phyloP scores from a whole-genome alignment of 2,797 vertebrate genomes.

The Acanthopagrus latus region DNA sequence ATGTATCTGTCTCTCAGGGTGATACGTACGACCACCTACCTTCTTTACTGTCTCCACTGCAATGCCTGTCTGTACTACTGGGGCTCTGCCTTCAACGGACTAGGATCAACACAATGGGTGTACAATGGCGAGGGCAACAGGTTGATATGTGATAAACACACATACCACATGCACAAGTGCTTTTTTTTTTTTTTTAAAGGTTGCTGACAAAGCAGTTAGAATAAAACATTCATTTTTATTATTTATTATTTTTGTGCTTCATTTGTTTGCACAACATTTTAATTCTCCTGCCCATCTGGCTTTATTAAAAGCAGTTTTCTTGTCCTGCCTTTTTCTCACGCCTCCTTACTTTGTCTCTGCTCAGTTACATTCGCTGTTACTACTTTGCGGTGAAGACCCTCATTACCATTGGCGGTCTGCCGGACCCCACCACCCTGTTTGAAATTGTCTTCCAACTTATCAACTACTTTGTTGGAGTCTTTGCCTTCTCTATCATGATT shows the following conservation, averaged over 20 bases:
- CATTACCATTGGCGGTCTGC: conserved; percentile 96
- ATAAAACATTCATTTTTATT: no score
- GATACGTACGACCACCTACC: conserved; percentile 94
- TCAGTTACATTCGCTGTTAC: conserved; percentile 97
- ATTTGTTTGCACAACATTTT: neutral
- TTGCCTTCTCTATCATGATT: conserved; percentile 99
- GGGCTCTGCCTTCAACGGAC: conserved; percentile 89
- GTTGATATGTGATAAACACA: conserved; percentile 76
- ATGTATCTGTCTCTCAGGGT: conserved; percentile 84
- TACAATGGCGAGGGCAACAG: conserved; percentile 95
- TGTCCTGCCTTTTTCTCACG: neutral
- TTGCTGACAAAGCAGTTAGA: neutral
- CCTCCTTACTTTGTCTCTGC: conserved; percentile 7
- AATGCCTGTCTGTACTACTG: conserved; percentile 98
- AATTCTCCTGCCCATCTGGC: neutral
- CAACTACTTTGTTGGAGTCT: conserved; percentile 98
- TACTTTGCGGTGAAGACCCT: conserved; percentile 98
- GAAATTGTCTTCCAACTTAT: conserved; percentile 96
- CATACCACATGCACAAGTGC: neutral
- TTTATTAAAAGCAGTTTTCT: neutral
- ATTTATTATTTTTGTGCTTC: neutral
- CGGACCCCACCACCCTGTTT: conserved; percentile 91
- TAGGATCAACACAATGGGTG: conserved; percentile 93
- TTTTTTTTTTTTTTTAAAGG: neutral
- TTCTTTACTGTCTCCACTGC: conserved; percentile 94